These are phyloP conservation scores for Chelidonichthys spinosus DNA, from an alignment of 2,797 vertebrate genomes.

Conservation along the genomic window DNA sequence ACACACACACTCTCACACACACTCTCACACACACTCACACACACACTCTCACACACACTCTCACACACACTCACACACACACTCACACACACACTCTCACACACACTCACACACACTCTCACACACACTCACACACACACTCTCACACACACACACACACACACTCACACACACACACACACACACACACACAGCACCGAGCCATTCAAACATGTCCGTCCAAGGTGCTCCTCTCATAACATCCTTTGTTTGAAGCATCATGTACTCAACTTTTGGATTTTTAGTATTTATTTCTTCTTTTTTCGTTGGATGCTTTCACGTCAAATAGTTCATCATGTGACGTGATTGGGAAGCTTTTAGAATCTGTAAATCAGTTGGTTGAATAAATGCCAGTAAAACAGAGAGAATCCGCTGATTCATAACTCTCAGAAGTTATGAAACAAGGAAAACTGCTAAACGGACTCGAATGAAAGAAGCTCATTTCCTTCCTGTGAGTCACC, in stretches of 20 bases:
- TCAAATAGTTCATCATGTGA: not conserved
- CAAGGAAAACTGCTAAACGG: conserved; percentile 4
- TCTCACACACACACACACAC: conserved; percentile 23
- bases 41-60: no score
- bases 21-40: no score
- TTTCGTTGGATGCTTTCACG: not conserved
- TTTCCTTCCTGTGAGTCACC: conserved; percentile 80
- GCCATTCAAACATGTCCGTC: conserved; percentile 36
- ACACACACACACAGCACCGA: conserved; percentile 27
- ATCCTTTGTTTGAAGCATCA: conserved; percentile 14
- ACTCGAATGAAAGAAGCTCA: conserved; percentile 53
- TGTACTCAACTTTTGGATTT: conserved; percentile 4
- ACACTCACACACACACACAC: conserved; percentile 27
- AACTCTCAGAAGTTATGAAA: conserved; percentile 34
- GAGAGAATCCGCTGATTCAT: conserved; percentile 8
- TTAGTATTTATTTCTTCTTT: not conserved
- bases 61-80: no score
- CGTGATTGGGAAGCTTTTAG: not conserved
- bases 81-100: no score
- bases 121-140: not conserved
- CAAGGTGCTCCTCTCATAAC: conserved; percentile 21
- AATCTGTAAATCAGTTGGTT: not conserved
- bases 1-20: no score
- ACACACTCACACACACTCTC: no score
- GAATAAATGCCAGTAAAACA: not conserved